Evolutionary conservation across 2,113 vertebrate genomes (phyloP).

Genomic region (Typhlomys cinereus): DNA sequence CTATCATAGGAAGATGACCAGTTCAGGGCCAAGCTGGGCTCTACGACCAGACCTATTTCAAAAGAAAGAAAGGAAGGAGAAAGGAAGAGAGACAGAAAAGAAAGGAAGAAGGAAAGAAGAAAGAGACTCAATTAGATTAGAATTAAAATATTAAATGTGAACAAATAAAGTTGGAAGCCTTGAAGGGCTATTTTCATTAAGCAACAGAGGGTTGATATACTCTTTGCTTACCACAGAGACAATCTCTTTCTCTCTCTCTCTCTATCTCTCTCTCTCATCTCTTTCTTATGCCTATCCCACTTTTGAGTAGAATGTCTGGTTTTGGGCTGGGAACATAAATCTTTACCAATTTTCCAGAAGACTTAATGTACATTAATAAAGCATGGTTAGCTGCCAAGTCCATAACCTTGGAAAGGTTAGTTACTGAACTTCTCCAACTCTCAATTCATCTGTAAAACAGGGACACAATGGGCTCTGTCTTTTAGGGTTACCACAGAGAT

Average conservation of each 20-base stretch:
- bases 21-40: neutral
- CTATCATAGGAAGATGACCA: neutral
- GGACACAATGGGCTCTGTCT: neutral
- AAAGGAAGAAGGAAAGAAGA: neutral
- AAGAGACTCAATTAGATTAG: slow-evolving; percentile 15
- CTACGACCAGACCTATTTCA: neutral
- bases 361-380: slow-evolving; percentile 24
- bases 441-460: slow-evolving; percentile 14
- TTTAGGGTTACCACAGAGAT: neutral
- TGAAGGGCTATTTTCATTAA: slow-evolving; percentile 49
- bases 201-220: neutral
- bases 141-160: slow-evolving; percentile 45
- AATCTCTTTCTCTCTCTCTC: neutral
- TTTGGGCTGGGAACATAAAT: neutral
- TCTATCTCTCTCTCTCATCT: neutral
- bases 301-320: slow-evolving; percentile 4
- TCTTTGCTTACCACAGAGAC: neutral
- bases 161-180: slow-evolving; percentile 37
- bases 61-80: neutral
- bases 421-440: neutral
- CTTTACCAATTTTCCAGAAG: slow-evolving; percentile 4
- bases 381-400: neutral
- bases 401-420: neutral
- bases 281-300: neutral
- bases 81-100: no score